Conservation (phyloP, 2,888 invertebrate species). For the Brachylomia viminalis region DNA sequence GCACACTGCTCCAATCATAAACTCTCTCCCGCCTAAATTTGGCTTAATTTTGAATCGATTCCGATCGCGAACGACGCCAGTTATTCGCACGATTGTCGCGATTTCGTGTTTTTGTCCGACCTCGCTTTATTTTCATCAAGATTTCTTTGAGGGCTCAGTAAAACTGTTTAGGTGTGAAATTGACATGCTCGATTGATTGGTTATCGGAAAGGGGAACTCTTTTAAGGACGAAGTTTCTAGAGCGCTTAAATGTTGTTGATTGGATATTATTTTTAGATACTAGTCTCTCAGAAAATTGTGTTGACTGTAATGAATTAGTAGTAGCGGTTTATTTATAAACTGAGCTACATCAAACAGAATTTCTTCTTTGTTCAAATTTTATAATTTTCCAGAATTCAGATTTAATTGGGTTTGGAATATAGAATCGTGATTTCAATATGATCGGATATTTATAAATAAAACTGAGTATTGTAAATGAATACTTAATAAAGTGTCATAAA, state of each 20-base stretch:
- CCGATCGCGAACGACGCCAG: constrained; percentile 39
- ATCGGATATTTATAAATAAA: background rate
- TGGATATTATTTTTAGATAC: background rate
- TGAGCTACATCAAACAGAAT: background rate
- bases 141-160: constrained; percentile 32
- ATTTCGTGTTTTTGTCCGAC: constrained; percentile 23
- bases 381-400: background rate
- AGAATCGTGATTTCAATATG: background rate
- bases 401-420: background rate
- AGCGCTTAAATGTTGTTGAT: constrained; percentile 8
- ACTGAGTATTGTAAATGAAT: too few relatives aligned
- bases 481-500: background rate
- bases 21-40: constrained; percentile 61
- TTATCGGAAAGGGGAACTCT: constrained; percentile 24
- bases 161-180: constrained; percentile 36
- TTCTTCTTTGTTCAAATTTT: background rate
- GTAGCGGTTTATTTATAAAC: background rate
- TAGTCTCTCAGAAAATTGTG: background rate
- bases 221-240: background rate
- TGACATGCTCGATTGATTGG: constrained; percentile 43
- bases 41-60: constrained; percentile 62
- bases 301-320: background rate
- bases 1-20: constrained; percentile 71
- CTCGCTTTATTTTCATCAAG: constrained; percentile 30
- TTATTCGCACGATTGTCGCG: constrained; percentile 39